Base-by-base conservation (phyloP, 2,113 vertebrate species). In the Donacobius atricapilla region DNA sequence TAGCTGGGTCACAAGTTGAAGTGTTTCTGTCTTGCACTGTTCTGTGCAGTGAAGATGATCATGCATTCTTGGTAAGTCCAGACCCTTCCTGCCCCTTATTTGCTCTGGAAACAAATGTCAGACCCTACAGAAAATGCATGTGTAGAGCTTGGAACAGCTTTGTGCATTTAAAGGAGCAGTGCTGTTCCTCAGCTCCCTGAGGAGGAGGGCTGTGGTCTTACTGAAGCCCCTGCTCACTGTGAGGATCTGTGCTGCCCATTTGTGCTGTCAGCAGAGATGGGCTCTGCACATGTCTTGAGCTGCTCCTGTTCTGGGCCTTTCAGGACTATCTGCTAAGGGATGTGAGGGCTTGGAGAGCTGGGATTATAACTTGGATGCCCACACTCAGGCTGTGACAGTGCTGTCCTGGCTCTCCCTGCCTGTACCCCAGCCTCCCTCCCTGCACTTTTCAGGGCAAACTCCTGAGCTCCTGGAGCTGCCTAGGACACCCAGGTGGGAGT, bases 401-500 rank as follows among this genome's bases (percentile, higher is more conserved):
- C 64, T 84, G 33, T 40, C 53, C 50, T 13, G 8, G 22, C 66
- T 40, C 30, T 50, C 9, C 77, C 37, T 69, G 21, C n/a, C 20
- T 53, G 11, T 65, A 40, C 17, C 42, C 63, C 16, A 12, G 45
- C 33, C 21, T 83, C 33, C 23, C 23, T 73, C 60, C n/a, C 37
- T 53, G 35, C n/a, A 0, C 53, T 91, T 90, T 48, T 35, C 58
- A 65, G 89, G 80, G 69, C 80, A 78, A 56, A 24, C 48, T 83
- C 65, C 28, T 0, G 7, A 84, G 61, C 53, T 94, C 40, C n/a
- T 1, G 1, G 42, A 84, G 75, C 79, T 66, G 89, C 72, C 48
- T 54, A 22, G 90, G 93, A 83, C 93, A 77, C 58, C 22, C 71
- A 94, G 94, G 88, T 95, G 91, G 96, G 89, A 94, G 91, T 79